Conservation (phyloP, 1,140 invertebrate genomes). For the Dinoponera quadriceps region DNA sequence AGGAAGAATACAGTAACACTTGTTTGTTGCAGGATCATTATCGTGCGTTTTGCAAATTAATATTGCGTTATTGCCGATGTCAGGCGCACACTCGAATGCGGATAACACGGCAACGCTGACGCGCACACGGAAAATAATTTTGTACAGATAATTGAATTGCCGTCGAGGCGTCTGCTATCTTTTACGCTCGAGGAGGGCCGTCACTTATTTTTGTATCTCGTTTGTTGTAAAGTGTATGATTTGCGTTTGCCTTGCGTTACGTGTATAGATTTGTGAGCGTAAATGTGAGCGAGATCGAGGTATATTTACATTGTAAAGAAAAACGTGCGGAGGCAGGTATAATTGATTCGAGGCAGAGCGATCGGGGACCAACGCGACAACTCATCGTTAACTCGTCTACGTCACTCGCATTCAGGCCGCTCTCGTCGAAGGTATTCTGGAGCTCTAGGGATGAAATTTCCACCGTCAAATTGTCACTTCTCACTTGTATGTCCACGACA, state of each 20-base stretch:
- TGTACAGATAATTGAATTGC: conserved; percentile 46
- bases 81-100: not conserved
- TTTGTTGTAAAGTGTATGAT: conserved; percentile 40
- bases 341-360: conserved; percentile 9
- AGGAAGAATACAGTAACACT: not conserved
- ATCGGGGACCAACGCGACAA: conserved; percentile 15
- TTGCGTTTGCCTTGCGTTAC: conserved; percentile 35
- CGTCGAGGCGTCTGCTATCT: conserved; percentile 2
- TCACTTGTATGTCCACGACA: not conserved
- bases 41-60: not conserved
- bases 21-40: not conserved
- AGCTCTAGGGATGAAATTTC: not conserved
- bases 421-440: not conserved
- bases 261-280: conserved; percentile 21
- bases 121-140: conserved; percentile 47
- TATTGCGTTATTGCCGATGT: not conserved
- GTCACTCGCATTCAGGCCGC: not conserved
- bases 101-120: not conserved
- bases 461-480: not conserved
- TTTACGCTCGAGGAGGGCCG: conserved; percentile 11
- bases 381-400: conserved; percentile 8
- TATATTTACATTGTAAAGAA: conserved; percentile 1
- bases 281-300: conserved; percentile 7
- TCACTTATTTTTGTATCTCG: conserved; percentile 57
- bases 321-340: conserved; percentile 2